These are phyloP conservation scores for Pteromalus puparum DNA, from an alignment of 1,140 invertebrate genomes.

Conservation along the genomic window DNA sequence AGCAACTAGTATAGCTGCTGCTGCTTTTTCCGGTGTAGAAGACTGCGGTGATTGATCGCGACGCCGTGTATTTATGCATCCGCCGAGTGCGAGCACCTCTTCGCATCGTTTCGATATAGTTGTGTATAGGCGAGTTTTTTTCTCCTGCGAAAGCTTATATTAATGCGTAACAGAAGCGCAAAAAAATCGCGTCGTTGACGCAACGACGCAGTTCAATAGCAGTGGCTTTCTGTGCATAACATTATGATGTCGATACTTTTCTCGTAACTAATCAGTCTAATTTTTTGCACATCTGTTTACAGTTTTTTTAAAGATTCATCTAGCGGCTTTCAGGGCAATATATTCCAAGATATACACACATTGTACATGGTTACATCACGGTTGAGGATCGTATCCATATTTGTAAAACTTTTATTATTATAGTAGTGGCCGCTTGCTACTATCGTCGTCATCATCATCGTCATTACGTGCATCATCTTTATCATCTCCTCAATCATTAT, in stretches of 20 bases:
- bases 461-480: conserved; percentile 16
- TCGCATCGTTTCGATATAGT: background rate
- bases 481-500: background rate
- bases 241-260: conserved; percentile 12
- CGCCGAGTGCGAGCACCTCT: conserved; percentile 20
- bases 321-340: background rate
- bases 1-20: background rate
- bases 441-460: background rate
- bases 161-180: background rate
- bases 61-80: conserved; percentile 23
- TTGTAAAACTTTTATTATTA: conserved; percentile 36
- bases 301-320: conserved; percentile 9
- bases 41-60: conserved; percentile 26
- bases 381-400: conserved; percentile 32
- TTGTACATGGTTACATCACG: background rate
- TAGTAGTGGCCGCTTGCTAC: background rate
- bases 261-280: conserved; percentile 30
- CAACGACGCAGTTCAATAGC: conserved; percentile 1
- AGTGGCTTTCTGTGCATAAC: background rate
- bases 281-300: conserved; percentile 12
- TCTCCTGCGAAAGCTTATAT: background rate
- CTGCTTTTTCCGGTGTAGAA: conserved; percentile 40
- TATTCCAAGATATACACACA: conserved; percentile 18
- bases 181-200: background rate
- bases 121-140: background rate